Percentiles rank a stretch among this genome's conserved stretches.
Conservation (phyloP, 2,888 invertebrate species). For the Cyclophora punctaria region DNA sequence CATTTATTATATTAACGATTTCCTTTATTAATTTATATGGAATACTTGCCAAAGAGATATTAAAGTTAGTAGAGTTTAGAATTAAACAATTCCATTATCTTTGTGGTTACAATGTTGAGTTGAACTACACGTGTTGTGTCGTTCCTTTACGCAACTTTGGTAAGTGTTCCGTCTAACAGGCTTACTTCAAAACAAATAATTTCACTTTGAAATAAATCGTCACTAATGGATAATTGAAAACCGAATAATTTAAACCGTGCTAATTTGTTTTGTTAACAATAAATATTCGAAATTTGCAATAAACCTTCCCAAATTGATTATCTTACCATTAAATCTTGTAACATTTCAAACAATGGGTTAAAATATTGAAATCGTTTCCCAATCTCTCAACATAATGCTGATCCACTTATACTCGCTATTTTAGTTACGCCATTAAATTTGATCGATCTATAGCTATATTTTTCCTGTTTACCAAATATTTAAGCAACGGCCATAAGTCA, state of each 20-base stretch:
- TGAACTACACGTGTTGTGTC: too few relatives aligned
- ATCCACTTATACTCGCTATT: slow-evolving; percentile 66
- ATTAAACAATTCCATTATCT: too few relatives aligned
- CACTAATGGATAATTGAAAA: not conserved
- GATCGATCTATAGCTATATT: slow-evolving; percentile 72
- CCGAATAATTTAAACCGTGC: slow-evolving; percentile 2
- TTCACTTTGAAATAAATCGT: too few relatives aligned
- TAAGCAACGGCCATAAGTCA: slow-evolving; percentile 75
- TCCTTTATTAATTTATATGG: slow-evolving; percentile 7
- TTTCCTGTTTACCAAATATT: slow-evolving; percentile 76
- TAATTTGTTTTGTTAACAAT: slow-evolving; percentile 10
- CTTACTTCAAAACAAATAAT: too few relatives aligned
- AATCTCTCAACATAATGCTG: slow-evolving; percentile 43
- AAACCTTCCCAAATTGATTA: slow-evolving; percentile 16
- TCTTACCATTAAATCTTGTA: slow-evolving; percentile 29
- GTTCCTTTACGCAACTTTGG: too few relatives aligned
- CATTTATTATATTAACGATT: slow-evolving; percentile 21
- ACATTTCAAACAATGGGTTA: slow-evolving; percentile 34
- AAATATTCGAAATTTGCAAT: slow-evolving; percentile 17
- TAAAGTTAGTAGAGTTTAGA: too few relatives aligned
- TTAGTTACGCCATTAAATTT: slow-evolving; percentile 66
- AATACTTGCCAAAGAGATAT: not conserved
- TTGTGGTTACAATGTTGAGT: too few relatives aligned
- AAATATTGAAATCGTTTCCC: slow-evolving; percentile 28
- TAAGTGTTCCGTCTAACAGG: too few relatives aligned